Percentiles rank a stretch among this genome's conserved stretches.
Conservation (phyloP, 1,140 invertebrate genomes). For the Sarcophaga peregrina region DNA sequence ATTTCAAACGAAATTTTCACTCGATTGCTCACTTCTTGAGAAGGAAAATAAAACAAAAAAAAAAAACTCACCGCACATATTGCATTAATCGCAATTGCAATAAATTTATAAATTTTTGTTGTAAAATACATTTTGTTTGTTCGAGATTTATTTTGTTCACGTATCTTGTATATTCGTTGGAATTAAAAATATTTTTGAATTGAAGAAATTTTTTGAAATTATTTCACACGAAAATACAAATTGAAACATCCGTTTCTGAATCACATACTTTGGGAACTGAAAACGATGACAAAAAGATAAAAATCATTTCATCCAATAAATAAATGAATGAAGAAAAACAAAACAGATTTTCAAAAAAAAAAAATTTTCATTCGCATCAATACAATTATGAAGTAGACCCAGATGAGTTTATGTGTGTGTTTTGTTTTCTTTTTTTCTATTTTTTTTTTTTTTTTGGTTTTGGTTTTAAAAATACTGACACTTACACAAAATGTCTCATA, state of each 20-base stretch:
- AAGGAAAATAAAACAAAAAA: no score
- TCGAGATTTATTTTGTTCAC: not conserved
- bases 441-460: no score
- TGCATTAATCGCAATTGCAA: conserved; percentile 36
- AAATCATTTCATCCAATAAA: not conserved
- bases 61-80: conserved; percentile 42
- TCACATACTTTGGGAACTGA: not conserved
- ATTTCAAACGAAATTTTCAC: no score
- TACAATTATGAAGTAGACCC: no score
- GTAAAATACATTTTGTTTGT: conserved; percentile 32
- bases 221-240: not conserved
- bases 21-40: no score
- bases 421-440: no score
- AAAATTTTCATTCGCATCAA: no score
- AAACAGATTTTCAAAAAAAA: no score
- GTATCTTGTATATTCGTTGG: not conserved
- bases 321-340: no score
- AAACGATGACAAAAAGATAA: not conserved
- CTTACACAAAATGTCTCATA: no score
- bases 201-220: not conserved
- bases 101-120: conserved; percentile 31
- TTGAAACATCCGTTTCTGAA: conserved; percentile 1
- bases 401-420: no score
- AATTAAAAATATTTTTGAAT: not conserved
- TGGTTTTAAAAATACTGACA: no score